These are phyloP conservation scores for Syrphus vitripennis DNA, from an alignment of 2,888 invertebrate species.

Conservation along the genomic window DNA sequence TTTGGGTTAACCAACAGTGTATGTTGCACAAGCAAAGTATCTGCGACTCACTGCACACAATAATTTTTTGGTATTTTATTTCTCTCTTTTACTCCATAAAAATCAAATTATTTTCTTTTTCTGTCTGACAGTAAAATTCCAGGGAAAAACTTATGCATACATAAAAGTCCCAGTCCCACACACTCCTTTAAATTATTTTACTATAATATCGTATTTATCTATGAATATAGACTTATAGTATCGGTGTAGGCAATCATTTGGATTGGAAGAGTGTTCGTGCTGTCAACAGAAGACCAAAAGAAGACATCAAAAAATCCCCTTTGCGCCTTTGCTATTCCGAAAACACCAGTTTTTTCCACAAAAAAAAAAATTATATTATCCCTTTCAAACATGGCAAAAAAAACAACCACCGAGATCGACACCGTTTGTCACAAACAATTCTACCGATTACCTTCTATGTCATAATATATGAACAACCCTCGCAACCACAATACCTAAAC, in stretches of 20 bases:
- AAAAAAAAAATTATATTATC: background rate
- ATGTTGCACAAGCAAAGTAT: background rate
- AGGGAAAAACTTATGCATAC: background rate
- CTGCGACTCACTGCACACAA: background rate
- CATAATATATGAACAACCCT: slow-evolving; percentile 18
- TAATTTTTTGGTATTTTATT: background rate
- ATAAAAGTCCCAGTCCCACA: background rate
- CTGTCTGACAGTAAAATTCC: slow-evolving; percentile 11
- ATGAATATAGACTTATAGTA: background rate
- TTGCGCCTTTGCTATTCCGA: background rate
- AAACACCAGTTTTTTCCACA: background rate
- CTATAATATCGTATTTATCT: background rate
- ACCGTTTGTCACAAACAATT: background rate
- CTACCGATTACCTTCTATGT: background rate
- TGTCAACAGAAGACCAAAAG: slow-evolving; percentile 40
- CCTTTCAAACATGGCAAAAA: slow-evolving; percentile 1
- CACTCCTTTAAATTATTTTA: background rate
- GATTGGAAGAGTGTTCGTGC: background rate
- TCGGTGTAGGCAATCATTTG: background rate
- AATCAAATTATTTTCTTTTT: background rate
- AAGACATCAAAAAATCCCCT: slow-evolving; percentile 9
- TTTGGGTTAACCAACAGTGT: too few relatives aligned
- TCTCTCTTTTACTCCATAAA: slow-evolving; percentile 3
- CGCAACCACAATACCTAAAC: background rate
- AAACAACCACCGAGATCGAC: slow-evolving; percentile 30